phyloP scores from a whole-genome alignment of 2,113 vertebrate genomes.

The Neolamprologus sp. region DNA sequence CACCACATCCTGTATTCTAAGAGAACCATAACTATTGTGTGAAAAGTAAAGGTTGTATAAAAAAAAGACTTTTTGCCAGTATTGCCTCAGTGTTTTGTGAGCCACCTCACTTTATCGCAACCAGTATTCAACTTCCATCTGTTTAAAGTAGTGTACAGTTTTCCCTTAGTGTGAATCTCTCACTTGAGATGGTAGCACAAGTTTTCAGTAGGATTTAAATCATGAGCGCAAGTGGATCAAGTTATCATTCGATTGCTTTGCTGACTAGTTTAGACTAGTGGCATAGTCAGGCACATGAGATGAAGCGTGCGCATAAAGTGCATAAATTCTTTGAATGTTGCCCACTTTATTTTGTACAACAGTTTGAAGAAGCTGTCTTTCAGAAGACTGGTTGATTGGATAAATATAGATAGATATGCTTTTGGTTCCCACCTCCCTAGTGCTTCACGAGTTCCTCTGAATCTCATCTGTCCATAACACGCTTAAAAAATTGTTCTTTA shows the following conservation, averaged over 20 bases:
- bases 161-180: background rate
- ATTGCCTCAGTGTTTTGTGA: background rate
- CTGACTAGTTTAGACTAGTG: background rate
- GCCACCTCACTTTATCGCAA: background rate
- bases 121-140: background rate
- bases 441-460: background rate
- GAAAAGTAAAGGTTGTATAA: background rate
- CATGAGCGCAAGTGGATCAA: background rate
- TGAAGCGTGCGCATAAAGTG: background rate
- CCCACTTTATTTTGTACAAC: background rate
- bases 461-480: background rate
- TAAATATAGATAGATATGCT: background rate
- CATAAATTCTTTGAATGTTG: background rate
- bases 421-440: background rate
- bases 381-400: background rate
- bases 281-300: background rate
- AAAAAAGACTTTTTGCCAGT: background rate
- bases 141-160: background rate
- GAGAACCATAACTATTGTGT: background rate
- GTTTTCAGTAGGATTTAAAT: background rate
- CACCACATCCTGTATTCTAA: background rate
- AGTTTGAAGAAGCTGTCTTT: background rate
- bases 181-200: background rate
- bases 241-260: background rate
- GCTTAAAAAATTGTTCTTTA: background rate